Conservation (phyloP, 2,113 vertebrate genomes). For the Antennarius striatus region DNA sequence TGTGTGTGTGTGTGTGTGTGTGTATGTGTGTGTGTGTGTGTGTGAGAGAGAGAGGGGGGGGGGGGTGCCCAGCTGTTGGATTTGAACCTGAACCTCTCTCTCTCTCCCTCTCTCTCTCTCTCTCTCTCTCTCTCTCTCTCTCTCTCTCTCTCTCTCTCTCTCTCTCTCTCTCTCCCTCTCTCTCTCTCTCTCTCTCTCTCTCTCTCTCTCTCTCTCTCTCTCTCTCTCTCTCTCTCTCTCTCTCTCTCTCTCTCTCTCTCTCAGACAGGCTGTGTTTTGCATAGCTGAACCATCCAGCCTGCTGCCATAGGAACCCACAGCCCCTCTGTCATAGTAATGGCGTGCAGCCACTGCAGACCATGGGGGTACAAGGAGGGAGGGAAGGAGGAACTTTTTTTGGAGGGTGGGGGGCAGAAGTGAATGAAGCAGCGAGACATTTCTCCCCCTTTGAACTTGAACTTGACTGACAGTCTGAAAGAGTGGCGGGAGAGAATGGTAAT, state of each 20-base stretch:
- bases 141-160: constrained; percentile 59
- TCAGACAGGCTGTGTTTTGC: constrained; percentile 94
- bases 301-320: constrained; percentile 95
- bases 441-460: constrained; percentile 81
- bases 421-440: constrained; percentile 74
- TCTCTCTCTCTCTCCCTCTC: constrained; percentile 58
- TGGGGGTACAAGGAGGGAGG: background rate
- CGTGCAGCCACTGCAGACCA: constrained; percentile 68
- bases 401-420: constrained; percentile 48
- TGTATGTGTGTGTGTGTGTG: too few relatives aligned
- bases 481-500: constrained; percentile 52
- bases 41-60: constrained; percentile 13
- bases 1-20: too few relatives aligned
- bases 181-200: constrained; percentile 57
- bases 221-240: background rate
- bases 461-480: constrained; percentile 69
- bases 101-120: constrained; percentile 20
- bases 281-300: constrained; percentile 84
- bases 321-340: constrained; percentile 90
- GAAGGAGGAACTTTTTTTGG: background rate
- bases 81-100: constrained; percentile 78
- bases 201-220: constrained; percentile 56
- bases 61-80: constrained; percentile 85
- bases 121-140: constrained; percentile 52
- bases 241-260: constrained; percentile 78